Percentiles rank a stretch among this genome's conserved stretches.
Conservation (phyloP, 2,888 invertebrate genomes). For the Euplexia lucipara region DNA sequence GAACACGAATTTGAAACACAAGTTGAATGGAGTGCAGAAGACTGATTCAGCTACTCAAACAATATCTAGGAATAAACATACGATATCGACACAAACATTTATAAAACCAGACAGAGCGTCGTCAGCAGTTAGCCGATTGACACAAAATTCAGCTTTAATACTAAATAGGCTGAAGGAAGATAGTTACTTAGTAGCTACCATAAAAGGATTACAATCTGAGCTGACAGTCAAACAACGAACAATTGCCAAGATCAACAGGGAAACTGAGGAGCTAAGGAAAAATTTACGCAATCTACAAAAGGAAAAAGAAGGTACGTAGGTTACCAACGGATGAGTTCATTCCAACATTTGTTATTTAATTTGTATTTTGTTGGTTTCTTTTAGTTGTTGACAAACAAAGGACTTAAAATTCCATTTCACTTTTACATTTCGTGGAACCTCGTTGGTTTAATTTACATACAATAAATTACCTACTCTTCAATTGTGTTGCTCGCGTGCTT, state of each 20-base stretch:
- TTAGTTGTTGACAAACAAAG: constrained; percentile 44
- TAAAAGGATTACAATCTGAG: constrained; percentile 94
- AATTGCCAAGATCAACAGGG: constrained; percentile 93
- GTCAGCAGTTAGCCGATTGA: constrained; percentile 88
- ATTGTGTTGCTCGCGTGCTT: constrained; percentile 44
- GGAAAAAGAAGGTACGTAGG: constrained; percentile 92
- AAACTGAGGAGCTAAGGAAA: constrained; percentile 94
- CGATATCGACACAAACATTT: constrained; percentile 81
- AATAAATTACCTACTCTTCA: constrained; percentile 51
- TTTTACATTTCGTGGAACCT: constrained; percentile 58
- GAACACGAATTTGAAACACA: constrained; percentile 90
- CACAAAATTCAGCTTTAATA: constrained; percentile 89
- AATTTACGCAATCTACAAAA: constrained; percentile 94
- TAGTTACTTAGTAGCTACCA: constrained; percentile 94
- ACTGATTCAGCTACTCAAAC: constrained; percentile 88
- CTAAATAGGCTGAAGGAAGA: constrained; percentile 92
- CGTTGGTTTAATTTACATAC: constrained; percentile 59
- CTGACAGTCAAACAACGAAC: constrained; percentile 94
- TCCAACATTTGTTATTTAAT: constrained; percentile 2
- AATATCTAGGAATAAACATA: constrained; percentile 74
- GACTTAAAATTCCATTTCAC: constrained; percentile 44
- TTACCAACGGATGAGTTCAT: constrained; percentile 1
- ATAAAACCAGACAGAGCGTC: constrained; percentile 82
- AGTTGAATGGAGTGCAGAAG: constrained; percentile 83
- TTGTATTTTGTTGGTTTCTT: constrained; percentile 24